Evolutionary conservation across 1,140 invertebrate genomes (phyloP), one percentile per base, ranked within the genome.

Genomic region (Zophobas morio): DNA sequence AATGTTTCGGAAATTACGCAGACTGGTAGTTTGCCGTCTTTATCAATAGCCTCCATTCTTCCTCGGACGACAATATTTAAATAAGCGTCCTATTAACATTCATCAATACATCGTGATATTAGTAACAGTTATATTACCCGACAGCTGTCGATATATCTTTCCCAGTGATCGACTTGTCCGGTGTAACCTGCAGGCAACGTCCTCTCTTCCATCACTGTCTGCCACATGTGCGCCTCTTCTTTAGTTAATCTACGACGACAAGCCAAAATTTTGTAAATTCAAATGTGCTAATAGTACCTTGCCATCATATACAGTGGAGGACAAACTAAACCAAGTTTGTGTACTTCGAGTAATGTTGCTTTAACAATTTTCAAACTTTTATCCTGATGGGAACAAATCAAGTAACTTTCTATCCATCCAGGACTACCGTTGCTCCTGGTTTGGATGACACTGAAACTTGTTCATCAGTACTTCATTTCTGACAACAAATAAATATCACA

Each of bases 371-470:
- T 79, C 37, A 92, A 77, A 0, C 85, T 86, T 66, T 87, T 86
- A 1, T 87, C 84, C 83, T 93, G 90, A 1, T 89, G 82, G 2
- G 92, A 84, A 77, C 88, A 90, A 8, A 90, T 83, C 2, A 92
- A 82, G 79, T 90, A 92, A 82, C 89, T 91, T 82, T 92, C 89
- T 63, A 92, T 89, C 91, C 91, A 92, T 1, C 91, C 91, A 1
- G 91, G 89, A 84, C 90, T 89, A 0, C 91, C 91, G 35, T 86
- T 83, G 80, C 90, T 91, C 79, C 87, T 88, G 75, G 87, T 87
- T 82, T 91, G 89, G 70, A 92, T 89, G 0, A 89, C 82, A 82
- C 90, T 91, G 72, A 0, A 66, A 66, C 20, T 20, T 20, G 20
- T 20, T 20, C 20, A 20, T 20, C 20, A 20, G 37, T 60, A 8